Evolutionary conservation across 2,113 vertebrate genomes (phyloP).

Genomic region (Pseudorhombus dupliciocellatus): DNA sequence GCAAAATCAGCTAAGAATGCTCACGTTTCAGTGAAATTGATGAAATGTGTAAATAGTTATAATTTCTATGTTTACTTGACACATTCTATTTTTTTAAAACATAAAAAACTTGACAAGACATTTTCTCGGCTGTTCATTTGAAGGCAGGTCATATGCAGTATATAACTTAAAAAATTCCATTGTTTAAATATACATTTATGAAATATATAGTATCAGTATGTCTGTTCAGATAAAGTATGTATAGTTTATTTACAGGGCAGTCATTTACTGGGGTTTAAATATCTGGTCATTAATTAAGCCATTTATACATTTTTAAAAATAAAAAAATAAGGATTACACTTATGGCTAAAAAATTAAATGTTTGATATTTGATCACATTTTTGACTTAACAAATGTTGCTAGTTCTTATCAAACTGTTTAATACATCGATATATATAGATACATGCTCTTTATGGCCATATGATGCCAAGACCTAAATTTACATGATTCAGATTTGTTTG

Average conservation of each 20-base stretch:
- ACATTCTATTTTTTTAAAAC: slow-evolving; percentile 41
- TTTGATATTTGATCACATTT: no score
- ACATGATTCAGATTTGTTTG: background rate
- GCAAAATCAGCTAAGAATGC: slow-evolving; percentile 4
- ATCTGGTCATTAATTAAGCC: no score
- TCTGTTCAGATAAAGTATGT: slow-evolving; percentile 17
- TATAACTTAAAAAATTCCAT: slow-evolving; percentile 53
- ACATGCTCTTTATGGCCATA: background rate
- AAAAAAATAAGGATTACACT: no score
- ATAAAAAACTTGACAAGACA: slow-evolving; percentile 26
- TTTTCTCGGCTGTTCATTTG: slow-evolving; percentile 29
- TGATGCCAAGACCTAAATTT: background rate
- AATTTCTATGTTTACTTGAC: slow-evolving; percentile 28
- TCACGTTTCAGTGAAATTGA: slow-evolving; percentile 3
- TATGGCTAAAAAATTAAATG: no score
- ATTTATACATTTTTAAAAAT: no score
- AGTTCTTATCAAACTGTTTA: background rate
- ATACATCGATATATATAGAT: background rate
- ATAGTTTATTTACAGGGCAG: background rate
- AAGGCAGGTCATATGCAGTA: slow-evolving; percentile 30
- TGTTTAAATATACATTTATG: slow-evolving; percentile 57
- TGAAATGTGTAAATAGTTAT: slow-evolving; percentile 26
- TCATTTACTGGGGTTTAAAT: background rate
- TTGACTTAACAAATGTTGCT: background rate
- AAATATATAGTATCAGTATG: slow-evolving; percentile 52